phyloP scores from a whole-genome alignment of 2,113 vertebrate species.

The Oreochromis niloticus region DNA sequence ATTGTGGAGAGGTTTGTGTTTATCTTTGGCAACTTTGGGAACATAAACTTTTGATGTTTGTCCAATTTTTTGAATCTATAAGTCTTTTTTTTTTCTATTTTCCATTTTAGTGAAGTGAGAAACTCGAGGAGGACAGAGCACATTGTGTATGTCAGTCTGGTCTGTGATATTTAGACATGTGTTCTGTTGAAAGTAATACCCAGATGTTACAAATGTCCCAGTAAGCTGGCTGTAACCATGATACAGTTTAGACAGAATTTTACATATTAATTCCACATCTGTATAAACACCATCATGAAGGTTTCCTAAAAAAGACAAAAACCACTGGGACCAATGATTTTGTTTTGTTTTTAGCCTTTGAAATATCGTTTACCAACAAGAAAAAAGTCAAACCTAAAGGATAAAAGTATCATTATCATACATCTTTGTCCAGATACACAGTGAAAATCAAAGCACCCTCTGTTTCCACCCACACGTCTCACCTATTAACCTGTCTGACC shows the following conservation, averaged over 20 bases:
- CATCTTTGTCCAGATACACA: not conserved
- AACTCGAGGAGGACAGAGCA: not conserved
- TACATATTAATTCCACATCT: not conserved
- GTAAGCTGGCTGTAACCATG: not conserved
- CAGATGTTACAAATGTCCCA: not conserved
- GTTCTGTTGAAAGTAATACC: not conserved
- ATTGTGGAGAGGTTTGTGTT: not conserved
- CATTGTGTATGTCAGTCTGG: not conserved
- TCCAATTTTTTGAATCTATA: not conserved
- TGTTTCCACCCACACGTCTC: not conserved
- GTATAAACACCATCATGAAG: not conserved
- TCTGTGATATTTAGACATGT: not conserved
- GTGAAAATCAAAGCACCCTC: not conserved
- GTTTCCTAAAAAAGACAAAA: not conserved
- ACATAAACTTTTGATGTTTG: not conserved
- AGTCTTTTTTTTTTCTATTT: not conserved
- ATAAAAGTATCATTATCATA: not conserved
- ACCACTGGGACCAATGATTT: not conserved
- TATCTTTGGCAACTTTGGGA: not conserved
- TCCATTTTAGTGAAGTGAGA: not conserved
- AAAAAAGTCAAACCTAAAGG: not conserved
- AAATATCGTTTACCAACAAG: not conserved
- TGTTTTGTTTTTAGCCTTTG: not conserved
- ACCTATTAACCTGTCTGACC: slow-evolving; percentile 14
- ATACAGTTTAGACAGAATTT: not conserved